Evolutionary conservation across 1,140 invertebrate species (phyloP), one percentile per base, ranked within the genome.

Genomic region (Holotrichia oblita): DNA sequence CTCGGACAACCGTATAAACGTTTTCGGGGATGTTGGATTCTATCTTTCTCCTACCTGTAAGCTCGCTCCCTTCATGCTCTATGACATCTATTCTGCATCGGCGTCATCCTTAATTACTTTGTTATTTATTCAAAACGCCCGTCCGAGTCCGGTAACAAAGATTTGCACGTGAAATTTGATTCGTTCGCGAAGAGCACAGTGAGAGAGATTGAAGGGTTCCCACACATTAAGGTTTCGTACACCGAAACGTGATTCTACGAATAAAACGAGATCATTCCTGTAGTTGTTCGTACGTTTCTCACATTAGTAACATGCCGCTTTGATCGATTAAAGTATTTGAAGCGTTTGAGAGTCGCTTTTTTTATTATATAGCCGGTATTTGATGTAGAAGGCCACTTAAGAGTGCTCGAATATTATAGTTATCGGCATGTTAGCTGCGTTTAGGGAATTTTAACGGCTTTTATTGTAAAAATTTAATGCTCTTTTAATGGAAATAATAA

Each of bases 1-100:
- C 77, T 79, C 75, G 78, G 79, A 80, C 76, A 78, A 81, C 80
- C 80, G 79, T 81, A 77, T 81, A 81, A 81, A 81, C 80, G 80
- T 80, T 81, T 79, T 79, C 80, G 73, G 73, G 73, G 73, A 42
- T 41, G 12, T 7, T 20, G 12, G 40, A 44, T 17, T 20, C 17
- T 14, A 14, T 40, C 40, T 20, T 17, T 44, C 12, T 44, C 34
- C 64, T 34, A 40, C 9, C 14, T 22, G 24, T 17, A 17, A 34
- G 27, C 27, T 34, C 27, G 9, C 14, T 24, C 64, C 64, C 34
- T 72, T 72, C 17, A 14, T 55, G 14, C 3, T n/a, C 48, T 55
- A 55, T n/a, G 48, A 55, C 48, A 17, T 72, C 73, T 17, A 74
- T 74, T 74, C 41, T 74, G 73, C 27, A 41, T 12, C 73, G 73